Evolutionary conservation across 2,797 vertebrate genomes (phyloP).

Genomic region (Rhynchotus rufescens): DNA sequence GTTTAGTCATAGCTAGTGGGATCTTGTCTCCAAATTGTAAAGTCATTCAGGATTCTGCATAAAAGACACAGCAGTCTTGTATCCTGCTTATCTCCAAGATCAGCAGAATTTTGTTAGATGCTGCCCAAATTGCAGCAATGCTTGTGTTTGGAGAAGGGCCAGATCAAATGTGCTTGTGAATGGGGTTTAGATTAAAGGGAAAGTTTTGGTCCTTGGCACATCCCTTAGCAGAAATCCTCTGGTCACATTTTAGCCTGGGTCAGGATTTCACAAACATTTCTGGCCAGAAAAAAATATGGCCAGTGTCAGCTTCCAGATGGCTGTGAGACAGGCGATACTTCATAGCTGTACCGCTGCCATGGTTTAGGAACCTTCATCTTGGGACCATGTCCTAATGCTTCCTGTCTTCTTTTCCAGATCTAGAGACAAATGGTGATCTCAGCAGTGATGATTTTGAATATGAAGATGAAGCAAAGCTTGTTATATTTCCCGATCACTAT

Average conservation of each 20-base stretch:
- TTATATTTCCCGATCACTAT: conserved; percentile 99
- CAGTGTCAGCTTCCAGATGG: background rate
- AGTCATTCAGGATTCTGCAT: background rate
- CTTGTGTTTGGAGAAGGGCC: background rate
- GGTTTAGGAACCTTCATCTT: background rate
- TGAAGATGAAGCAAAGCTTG: conserved; percentile 98
- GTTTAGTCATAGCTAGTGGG: background rate
- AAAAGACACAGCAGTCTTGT: background rate
- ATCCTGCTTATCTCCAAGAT: background rate
- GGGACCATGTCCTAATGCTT: background rate
- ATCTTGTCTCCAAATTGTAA: background rate
- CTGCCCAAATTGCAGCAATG: background rate
- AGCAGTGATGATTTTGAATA: conserved; percentile 95
- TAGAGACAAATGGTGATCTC: conserved; percentile 94
- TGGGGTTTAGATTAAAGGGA: background rate
- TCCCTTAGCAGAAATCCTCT: background rate
- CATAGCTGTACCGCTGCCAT: background rate
- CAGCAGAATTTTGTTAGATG: background rate
- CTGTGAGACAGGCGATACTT: background rate
- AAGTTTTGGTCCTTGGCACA: background rate
- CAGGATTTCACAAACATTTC: background rate
- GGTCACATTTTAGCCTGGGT: background rate
- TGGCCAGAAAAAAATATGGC: background rate
- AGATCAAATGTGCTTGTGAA: background rate
- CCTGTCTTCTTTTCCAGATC: conserved; percentile 86